Evolutionary conservation across 2,888 invertebrate species (phyloP), one percentile per base, ranked within the genome.

Genomic region (Palloptera scutellata): DNA sequence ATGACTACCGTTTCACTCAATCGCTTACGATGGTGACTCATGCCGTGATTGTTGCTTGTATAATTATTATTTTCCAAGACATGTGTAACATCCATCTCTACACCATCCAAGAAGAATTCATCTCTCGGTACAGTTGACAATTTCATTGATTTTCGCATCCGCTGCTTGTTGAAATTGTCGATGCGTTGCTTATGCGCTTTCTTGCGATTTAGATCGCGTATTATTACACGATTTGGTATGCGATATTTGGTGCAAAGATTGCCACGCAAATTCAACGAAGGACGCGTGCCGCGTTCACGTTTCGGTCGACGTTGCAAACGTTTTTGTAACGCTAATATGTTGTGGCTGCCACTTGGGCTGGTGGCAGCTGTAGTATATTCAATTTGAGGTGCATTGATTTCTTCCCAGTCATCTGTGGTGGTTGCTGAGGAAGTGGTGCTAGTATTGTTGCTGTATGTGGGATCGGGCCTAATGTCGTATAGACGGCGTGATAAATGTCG

Each of bases 191-290:
- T 70, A 61, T 75, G 77, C 5, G 76, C 74, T 53, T 75, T 78
- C 0, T 61, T 71, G 20, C 70, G 74, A 45, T 73, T 68, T 15
- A 72, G 54, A 43, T 79, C 77, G 17, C 72, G 73, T 53, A 70
- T 17, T 11, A 45, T 65, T 15, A n/a, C 64, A 52, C 70, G 70
- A 48, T 68, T 71, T 3, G 64, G 61, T 5, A 75, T 74, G 1
- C 74, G 74, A 64, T 72, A 71, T 19, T 75, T 76, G 5, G 75
- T 73, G 67, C 78, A 79, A 20, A 79, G 75, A 61, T 75, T 76
- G 6, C 80, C 78, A 13, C 77, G 71, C 43, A 78, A 41, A 43
- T 71, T 72, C 1, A 82, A 67, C 5, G 80, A 64, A 41, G 75
- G 54, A 55, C 74, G 61, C 51, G 74, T 5, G 48, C 66, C 64